A percentile compares a stretch with the other conserved stretches of the same genome.
Evolutionary conservation across 2,797 vertebrate species (phyloP).

Genomic region (Poecilia wingei): DNA sequence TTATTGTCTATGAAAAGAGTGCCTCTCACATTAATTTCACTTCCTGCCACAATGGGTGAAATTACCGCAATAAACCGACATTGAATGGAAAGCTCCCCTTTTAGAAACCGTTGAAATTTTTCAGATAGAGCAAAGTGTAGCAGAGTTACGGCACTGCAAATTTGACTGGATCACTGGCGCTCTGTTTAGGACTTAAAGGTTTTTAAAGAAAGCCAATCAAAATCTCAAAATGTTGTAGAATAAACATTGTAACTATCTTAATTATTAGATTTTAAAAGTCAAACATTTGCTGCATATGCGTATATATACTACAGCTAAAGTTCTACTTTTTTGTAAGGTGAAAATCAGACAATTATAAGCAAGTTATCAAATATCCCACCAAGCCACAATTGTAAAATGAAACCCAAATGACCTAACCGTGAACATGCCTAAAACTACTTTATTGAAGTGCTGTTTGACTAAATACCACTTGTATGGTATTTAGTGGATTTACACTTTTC

Average conservation of each 20-base stretch:
- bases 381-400: not conserved
- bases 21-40: too few relatives aligned
- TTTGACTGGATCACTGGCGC: too few relatives aligned
- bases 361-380: not conserved
- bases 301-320: not conserved
- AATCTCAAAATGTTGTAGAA: not conserved
- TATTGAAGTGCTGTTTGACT: not conserved
- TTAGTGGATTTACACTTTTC: too few relatives aligned
- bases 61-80: too few relatives aligned
- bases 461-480: too few relatives aligned
- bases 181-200: too few relatives aligned
- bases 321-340: not conserved
- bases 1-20: too few relatives aligned
- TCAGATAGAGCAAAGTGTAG: too few relatives aligned
- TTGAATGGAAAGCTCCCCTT: too few relatives aligned
- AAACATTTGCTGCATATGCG: not conserved
- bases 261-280: not conserved
- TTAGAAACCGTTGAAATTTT: too few relatives aligned
- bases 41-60: too few relatives aligned
- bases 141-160: too few relatives aligned
- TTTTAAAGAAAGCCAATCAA: slow-evolving; percentile 42
- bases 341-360: not conserved
- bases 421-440: not conserved
- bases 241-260: not conserved
- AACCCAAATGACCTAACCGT: not conserved